These are phyloP conservation scores for Nanorana parkeri DNA, from an alignment of 2,113 vertebrate genomes.

Conservation along the genomic window DNA sequence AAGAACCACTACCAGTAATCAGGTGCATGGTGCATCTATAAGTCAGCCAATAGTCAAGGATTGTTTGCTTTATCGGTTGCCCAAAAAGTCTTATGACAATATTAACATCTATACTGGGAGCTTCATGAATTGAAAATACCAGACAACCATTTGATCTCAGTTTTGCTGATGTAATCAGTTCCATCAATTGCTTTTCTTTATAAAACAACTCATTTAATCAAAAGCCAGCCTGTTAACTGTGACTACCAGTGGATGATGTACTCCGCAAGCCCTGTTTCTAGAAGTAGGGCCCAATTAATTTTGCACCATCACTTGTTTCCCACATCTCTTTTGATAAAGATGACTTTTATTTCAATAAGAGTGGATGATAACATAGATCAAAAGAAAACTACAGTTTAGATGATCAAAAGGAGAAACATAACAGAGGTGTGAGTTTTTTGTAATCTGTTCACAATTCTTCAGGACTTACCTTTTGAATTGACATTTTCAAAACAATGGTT, in stretches of 20 bases:
- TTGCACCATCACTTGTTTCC: neutral
- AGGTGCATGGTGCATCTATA: too few species aligned
- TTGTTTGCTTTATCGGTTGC: too few species aligned
- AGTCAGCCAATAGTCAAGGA: too few species aligned
- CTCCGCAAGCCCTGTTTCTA: neutral
- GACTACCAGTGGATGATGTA: neutral
- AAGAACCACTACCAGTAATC: too few species aligned
- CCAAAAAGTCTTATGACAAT: too few species aligned
- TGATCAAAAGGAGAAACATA: neutral
- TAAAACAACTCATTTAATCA: constrained; percentile 4
- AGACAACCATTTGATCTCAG: neutral
- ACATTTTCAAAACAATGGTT: too few species aligned
- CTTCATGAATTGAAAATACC: neutral
- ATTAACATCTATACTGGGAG: neutral
- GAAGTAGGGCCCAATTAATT: neutral
- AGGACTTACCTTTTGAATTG: neutral
- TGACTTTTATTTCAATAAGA: neutral
- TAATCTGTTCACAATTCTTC: neutral
- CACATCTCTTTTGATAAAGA: neutral
- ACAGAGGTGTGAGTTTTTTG: neutral
- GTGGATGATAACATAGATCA: neutral
- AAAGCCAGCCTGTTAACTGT: neutral
- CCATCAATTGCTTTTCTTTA: neutral
- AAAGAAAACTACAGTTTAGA: neutral
- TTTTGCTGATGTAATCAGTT: neutral